Evolutionary conservation across 1,140 invertebrate genomes (phyloP), one percentile per base, ranked within the genome.

Genomic region (Saccostrea cuccullata): DNA sequence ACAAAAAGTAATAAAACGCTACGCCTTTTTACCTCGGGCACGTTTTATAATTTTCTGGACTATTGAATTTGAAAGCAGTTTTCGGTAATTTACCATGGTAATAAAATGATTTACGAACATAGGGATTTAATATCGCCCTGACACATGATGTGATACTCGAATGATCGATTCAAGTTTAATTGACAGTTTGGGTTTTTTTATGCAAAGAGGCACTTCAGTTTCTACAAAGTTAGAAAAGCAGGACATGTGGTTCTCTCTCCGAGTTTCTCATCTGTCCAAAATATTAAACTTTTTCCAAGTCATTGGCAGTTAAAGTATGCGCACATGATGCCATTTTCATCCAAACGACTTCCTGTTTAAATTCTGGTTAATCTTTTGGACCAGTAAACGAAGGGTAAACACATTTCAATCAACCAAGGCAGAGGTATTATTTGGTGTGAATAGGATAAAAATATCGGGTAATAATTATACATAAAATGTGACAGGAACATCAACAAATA

Each of bases 81-180:
- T 77, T 77, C 70, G 86, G 73, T 89, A 86, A 89, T 89, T 89
- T 86, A 47, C 85, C 58, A 89, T 83, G 88, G 73, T 82, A 89
- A 89, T 89, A 82, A 89, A 86, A 89, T 86, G 56, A 89, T 89
- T 89, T 89, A 86, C 85, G 77, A 67, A 86, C 88, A 89, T 86
- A 67, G 64, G 60, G 84, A 86, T 86, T 86, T 84, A 86, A 86
- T 86, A 86, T 86, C 77, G 58, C 60, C 55, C 40, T 70, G 88
- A 84, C 88, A 86, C 82, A 82, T 86, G 60, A 82, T 83, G 85
- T 84, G 85, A 86, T 83, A 86, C 55, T 26, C 85, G 64, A 82
- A 86, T 89, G 88, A 89, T 89, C 82, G 88, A 89, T 89, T 82
- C 60, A 55, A 47, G 55, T 86, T 89, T 89, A 86, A 89, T 89